phyloP scores from a whole-genome alignment of 2,888 invertebrate genomes.

The Epicampocera succincta region DNA sequence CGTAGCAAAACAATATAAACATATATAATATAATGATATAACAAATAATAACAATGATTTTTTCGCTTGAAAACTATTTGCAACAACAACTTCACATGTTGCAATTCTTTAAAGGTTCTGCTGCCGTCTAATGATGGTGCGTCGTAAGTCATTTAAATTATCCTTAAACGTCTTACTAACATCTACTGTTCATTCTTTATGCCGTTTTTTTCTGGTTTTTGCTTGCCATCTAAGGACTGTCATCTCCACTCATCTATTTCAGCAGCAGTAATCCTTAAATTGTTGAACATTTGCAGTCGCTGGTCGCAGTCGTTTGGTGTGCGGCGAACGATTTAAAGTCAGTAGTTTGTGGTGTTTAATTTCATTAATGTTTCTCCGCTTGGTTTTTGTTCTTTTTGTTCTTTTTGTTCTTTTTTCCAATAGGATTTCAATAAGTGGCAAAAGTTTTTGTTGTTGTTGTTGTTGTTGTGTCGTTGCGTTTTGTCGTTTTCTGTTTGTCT shows the following conservation, averaged over 20 bases:
- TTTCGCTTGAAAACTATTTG: not conserved
- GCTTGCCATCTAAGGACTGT: not conserved
- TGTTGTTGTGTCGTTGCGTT: too few species aligned
- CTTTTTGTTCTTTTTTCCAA: conserved; percentile 4
- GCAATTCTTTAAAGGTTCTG: not conserved
- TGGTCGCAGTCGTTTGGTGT: conserved; percentile 1
- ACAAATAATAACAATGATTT: too few species aligned
- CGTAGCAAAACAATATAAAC: too few species aligned
- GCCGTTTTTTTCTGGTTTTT: not conserved
- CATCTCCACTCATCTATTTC: conserved; percentile 39
- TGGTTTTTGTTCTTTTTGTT: conserved; percentile 2
- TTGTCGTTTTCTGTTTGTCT: not conserved
- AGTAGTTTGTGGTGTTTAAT: conserved; percentile 49
- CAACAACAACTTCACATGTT: not conserved
- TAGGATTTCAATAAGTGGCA: conserved; percentile 5
- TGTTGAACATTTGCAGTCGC: conserved; percentile 15
- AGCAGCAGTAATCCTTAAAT: not conserved
- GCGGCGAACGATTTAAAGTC: conserved; percentile 12
- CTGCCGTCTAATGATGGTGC: not conserved
- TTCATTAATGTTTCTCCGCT: conserved; percentile 13
- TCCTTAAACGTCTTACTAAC: not conserved
- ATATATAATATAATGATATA: too few species aligned
- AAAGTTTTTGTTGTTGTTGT: conserved; percentile 16
- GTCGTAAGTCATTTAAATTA: conserved; percentile 1
- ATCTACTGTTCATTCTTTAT: not conserved